Evolutionary conservation across 2,113 vertebrate species (phyloP), one percentile per base, ranked within the genome.

Genomic region (Mirza zaza): DNA sequence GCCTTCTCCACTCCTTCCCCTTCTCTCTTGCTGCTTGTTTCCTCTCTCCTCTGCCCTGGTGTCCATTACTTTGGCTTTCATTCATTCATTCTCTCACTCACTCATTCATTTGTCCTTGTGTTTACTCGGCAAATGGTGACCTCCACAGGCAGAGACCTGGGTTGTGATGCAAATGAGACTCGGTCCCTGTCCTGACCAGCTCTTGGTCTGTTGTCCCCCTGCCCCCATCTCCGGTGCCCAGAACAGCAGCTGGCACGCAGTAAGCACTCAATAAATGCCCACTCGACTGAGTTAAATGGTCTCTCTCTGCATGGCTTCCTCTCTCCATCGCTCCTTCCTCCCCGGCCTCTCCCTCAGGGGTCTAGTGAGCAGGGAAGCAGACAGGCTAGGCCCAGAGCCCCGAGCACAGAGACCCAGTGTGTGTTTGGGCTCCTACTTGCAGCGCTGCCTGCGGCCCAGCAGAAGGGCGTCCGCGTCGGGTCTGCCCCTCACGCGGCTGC

Each of bases 401-500:
- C 2, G 0, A 36, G 32, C 15, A 9, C 82, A n/a, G 50, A 21
- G 12, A 67, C 29, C 52, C 52, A 10, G 29, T 36, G 39, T 70
- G 61, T 45, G 50, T 83, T 27, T 92, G 76, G 84, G 18, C 76
- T 80, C 73, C 80, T 6, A 4, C 71, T 39, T 84, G 42, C 93
- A 36, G 36, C 61, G 52, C 71, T 42, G 86, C 90, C 83, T 21
- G 2, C 61, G 3, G 80, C 77, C 87, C 61, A 12, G 36, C 77
- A 55, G 61, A 34, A 21, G 21, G 75, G 5, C 1, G 0, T 10
- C 36, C 3, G 0, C 20, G 18, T n/a, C 61, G 34, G 42, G 88
- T 65, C 96, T 68, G 94, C 96, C 79, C 97, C 42, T 98, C 91
- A 98, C 85, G 82, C 42, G 76, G 96, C 96, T 68, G 84, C 98